Conservation (phyloP, 2,113 vertebrate genomes). For the Mesoclemmys tuberculata region DNA sequence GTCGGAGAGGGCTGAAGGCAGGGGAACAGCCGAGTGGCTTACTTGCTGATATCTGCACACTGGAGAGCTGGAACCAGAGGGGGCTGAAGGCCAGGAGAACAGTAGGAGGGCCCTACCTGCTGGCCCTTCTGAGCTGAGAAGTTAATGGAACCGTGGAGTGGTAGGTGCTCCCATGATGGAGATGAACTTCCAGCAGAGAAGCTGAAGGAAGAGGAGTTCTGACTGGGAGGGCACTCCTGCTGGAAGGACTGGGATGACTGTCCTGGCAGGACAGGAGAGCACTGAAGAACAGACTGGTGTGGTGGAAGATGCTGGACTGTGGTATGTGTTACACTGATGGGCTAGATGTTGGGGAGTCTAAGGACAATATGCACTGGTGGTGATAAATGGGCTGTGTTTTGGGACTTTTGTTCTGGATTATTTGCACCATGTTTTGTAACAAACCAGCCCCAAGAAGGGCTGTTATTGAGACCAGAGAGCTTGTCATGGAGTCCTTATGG, state of each 20-base stretch:
- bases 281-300: neutral
- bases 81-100: neutral
- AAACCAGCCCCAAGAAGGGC: neutral
- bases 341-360: neutral
- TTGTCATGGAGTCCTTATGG: neutral
- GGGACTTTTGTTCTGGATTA: neutral
- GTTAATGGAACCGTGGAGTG: neutral
- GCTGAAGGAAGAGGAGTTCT: neutral
- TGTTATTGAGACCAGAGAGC: neutral
- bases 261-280: neutral
- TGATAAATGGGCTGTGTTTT: neutral
- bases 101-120: neutral
- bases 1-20: neutral
- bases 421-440: neutral
- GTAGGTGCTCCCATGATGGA: neutral
- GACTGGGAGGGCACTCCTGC: neutral
- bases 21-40: neutral
- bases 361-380: neutral
- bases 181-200: neutral
- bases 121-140: neutral
- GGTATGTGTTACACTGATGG: neutral
- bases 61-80: neutral
- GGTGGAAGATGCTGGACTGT: neutral
- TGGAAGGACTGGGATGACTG: neutral
- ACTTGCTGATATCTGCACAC: neutral